Conservation (phyloP, 2,113 vertebrate genomes). For the Calidris pygmaea region DNA sequence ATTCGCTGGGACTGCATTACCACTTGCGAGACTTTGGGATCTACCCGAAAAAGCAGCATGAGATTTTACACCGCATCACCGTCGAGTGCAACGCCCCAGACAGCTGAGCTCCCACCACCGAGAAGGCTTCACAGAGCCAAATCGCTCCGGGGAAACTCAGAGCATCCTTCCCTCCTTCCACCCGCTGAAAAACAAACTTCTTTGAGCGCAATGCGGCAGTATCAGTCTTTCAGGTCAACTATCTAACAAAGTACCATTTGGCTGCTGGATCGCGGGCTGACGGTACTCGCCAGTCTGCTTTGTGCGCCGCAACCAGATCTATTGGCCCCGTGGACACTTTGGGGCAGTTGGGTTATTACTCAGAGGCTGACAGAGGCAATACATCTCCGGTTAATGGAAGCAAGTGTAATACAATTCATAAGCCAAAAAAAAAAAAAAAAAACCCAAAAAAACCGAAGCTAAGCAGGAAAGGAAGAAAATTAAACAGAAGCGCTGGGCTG, state of each 20-base stretch:
- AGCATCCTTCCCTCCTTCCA: not conserved
- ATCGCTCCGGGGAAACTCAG: not conserved
- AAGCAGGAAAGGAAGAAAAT: conserved; percentile 31
- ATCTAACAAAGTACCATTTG: not conserved
- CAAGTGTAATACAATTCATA: not conserved
- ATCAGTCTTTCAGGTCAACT: not conserved
- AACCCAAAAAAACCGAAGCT: no score
- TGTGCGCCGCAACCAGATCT: not conserved
- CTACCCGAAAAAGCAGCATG: not conserved
- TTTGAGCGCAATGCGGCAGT: not conserved
- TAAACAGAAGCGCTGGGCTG: not conserved
- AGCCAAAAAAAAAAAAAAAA: not conserved
- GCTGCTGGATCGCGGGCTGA: not conserved
- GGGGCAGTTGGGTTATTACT: not conserved
- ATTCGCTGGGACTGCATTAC: not conserved
- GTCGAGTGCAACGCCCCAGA: not conserved
- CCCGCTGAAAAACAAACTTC: not conserved
- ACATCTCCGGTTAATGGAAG: not conserved
- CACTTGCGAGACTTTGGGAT: not conserved
- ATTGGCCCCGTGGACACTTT: not conserved
- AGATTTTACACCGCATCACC: not conserved
- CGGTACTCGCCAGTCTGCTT: not conserved
- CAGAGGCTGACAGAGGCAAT: conserved; percentile 24
- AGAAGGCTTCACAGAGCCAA: not conserved
- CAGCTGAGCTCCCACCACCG: accelerated